Evolutionary conservation across 2,888 invertebrate species (phyloP), one percentile per base, ranked within the genome.

Genomic region (Scaptomyza caliginosa): DNA sequence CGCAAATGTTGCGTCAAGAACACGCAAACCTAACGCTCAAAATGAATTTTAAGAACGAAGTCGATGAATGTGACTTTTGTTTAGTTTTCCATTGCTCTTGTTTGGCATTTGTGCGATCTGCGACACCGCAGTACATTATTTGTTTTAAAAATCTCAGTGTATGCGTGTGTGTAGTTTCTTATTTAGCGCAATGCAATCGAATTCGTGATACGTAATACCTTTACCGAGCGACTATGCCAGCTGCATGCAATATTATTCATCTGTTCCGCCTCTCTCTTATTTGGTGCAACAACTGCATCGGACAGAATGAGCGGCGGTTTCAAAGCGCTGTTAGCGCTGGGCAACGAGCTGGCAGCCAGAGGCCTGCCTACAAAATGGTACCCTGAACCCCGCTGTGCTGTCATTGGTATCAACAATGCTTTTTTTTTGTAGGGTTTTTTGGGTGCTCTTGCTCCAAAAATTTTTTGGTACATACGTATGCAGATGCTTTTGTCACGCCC

Each of bases 1-100:
- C 85, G 66, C 85, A 79, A 79, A 79, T 81, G 81, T 84, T 81
- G 78, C 78, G 82, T 84, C 82, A 80, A 71, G 77, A 77, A 74
- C 85, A 80, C 82, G 82, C 81, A 77, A 84, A 7, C 52, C 38
- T 6, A 28, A 17, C 21, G 32, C 39, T 46, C 28, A n/a, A 39
- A 46, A 59, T 30, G 32, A 21, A 34, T 36, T 46, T 42, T 17
- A n/a, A 21, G 21, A 13, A n/a, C 17, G 34, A 30, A 32, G 8
- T 17, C 24, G 39, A 21, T 32, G 13, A 19, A 46, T 46, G 30
- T 32, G 5, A n/a, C 17, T 45, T 19, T 28, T 28, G n/a, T 28
- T 28, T 28, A n/a, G 3, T 8, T 11, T 4, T 5, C 16, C 17
- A 8, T 16, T 24, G 13, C 10, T 42, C 2, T 32, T 32, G 7